Evolutionary conservation across 2,113 vertebrate species (phyloP).

Genomic region (Xiphophorus couchianus): DNA sequence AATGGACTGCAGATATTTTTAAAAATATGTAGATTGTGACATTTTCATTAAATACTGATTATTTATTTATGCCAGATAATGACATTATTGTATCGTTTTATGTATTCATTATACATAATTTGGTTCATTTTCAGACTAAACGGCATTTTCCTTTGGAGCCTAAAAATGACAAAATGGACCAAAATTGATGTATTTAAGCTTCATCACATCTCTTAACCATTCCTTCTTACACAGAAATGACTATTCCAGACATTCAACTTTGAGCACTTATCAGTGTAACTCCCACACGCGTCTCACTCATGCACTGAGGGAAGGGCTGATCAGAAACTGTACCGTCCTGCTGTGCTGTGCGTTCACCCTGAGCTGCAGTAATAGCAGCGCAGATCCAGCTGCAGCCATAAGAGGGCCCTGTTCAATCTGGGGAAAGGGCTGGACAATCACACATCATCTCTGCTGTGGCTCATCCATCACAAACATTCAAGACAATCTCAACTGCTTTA

Average conservation of each 20-base stretch:
- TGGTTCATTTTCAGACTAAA: neutral
- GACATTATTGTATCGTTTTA: neutral
- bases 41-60: neutral
- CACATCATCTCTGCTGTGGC: slow-evolving; percentile 22
- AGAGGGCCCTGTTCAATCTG: slow-evolving; percentile 25
- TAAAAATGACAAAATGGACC: neutral
- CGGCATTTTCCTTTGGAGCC: neutral
- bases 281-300: neutral
- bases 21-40: neutral
- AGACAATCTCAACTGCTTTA: slow-evolving; percentile 45
- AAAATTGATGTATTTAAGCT: neutral
- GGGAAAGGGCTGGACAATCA: slow-evolving; percentile 47
- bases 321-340: slow-evolving; percentile 42
- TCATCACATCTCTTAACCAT: neutral
- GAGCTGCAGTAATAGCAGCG: slow-evolving; percentile 27
- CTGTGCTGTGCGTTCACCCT: slow-evolving; percentile 12
- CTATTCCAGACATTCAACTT: neutral
- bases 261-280: slow-evolving; percentile 13
- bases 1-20: neutral
- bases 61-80: neutral
- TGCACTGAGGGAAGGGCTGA: slow-evolving; percentile 47
- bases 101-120: neutral
- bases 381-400: slow-evolving; percentile 46
- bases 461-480: slow-evolving; percentile 36
- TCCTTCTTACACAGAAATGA: neutral